Percentiles rank a stretch among this genome's conserved stretches.
Evolutionary conservation across 2,113 vertebrate genomes (phyloP).

Genomic region (Grus americana): DNA sequence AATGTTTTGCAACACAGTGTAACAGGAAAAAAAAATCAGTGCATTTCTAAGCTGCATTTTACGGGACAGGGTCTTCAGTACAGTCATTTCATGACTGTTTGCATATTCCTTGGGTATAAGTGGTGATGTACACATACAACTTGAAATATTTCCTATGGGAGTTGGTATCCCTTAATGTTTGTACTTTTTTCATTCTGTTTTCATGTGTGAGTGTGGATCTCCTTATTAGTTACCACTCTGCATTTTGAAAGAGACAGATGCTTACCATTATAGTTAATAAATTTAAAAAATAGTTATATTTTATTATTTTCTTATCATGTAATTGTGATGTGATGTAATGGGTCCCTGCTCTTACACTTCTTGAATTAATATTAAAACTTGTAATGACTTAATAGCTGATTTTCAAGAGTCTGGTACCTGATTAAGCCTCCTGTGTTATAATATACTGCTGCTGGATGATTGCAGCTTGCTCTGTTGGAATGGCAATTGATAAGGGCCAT

Average conservation of each 20-base stretch:
- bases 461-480: not conserved
- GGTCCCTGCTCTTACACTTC: not conserved
- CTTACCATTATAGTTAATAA: not conserved
- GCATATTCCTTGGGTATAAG: not conserved
- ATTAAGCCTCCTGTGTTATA: not conserved
- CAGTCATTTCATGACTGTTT: not conserved
- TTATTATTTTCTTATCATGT: not conserved
- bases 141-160: not conserved
- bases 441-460: not conserved
- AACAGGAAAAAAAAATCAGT: not conserved
- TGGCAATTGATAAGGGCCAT: fast-evolving
- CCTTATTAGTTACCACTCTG: not conserved
- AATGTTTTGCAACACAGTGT: not conserved
- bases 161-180: not conserved
- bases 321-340: not conserved
- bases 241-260: not conserved
- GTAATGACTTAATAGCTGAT: not conserved
- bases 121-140: fast-evolving
- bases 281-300: not conserved
- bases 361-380: not conserved
- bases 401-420: not conserved
- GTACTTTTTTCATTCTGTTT: not conserved
- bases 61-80: not conserved
- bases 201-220: not conserved
- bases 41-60: not conserved